These are phyloP conservation scores for Neoscelio sp. DNA, from an alignment of 2,888 invertebrate species.

Conservation along the genomic window DNA sequence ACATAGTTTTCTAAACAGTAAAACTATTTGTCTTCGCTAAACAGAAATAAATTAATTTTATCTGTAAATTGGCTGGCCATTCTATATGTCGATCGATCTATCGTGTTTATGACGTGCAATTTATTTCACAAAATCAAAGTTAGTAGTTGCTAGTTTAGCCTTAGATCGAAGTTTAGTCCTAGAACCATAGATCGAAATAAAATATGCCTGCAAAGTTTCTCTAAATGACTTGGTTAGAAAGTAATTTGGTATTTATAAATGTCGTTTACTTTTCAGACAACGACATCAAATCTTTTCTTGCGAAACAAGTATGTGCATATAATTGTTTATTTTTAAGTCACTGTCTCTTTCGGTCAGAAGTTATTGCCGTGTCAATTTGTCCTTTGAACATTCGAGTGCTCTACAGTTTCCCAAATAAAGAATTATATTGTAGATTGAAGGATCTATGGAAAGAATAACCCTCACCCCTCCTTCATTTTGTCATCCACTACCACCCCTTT, in stretches of 20 bases:
- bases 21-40: conserved; percentile 4
- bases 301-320: too few relatives aligned
- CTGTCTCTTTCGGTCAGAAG: conserved; percentile 72
- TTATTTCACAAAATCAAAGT: conserved; percentile 83
- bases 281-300: too few relatives aligned
- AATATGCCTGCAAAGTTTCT: too few relatives aligned
- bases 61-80: conserved; percentile 11
- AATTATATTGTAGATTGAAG: conserved; percentile 78
- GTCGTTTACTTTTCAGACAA: too few relatives aligned
- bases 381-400: conserved; percentile 52
- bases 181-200: background rate
- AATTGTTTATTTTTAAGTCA: too few relatives aligned
- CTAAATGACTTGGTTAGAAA: too few relatives aligned
- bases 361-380: conserved; percentile 74
- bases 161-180: conserved; percentile 12
- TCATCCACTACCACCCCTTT: conserved; percentile 50
- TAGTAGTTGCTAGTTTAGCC: conserved; percentile 81
- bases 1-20: too few relatives aligned
- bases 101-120: conserved; percentile 82
- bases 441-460: conserved; percentile 74
- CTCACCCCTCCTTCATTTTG: conserved; percentile 60
- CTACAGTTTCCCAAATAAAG: conserved; percentile 49
- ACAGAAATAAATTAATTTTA: conserved; percentile 12
- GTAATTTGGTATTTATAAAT: too few relatives aligned
- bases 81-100: conserved; percentile 81